A percentile compares a stretch with the other conserved stretches of the same genome.
Conservation (phyloP, 2,888 invertebrate genomes). For the Eristalis pertinax region DNA sequence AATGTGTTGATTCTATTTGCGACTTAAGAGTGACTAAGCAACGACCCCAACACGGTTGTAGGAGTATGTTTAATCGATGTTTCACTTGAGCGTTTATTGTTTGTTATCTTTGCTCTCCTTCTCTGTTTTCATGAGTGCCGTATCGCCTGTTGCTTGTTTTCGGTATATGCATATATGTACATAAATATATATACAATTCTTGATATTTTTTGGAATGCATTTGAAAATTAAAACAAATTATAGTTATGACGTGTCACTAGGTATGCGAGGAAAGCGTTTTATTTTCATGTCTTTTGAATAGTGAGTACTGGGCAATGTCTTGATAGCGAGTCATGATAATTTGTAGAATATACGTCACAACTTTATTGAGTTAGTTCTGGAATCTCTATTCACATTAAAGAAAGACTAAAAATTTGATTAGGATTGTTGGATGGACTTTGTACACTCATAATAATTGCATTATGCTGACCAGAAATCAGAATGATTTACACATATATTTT, state of each 20-base stretch:
- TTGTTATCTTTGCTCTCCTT: background rate
- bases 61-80: background rate
- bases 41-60: background rate
- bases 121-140: background rate
- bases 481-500: too few species aligned
- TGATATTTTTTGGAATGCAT: background rate
- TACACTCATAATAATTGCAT: too few species aligned
- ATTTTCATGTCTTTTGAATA: background rate
- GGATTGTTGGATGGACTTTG: background rate
- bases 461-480: too few species aligned
- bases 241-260: background rate
- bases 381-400: background rate
- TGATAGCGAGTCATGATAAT: background rate
- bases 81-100: background rate
- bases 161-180: background rate
- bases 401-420: background rate
- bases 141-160: background rate
- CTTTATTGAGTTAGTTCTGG: background rate
- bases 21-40: background rate
- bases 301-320: background rate
- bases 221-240: conserved; percentile 6
- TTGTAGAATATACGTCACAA: background rate
- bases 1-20: background rate
- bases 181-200: background rate
- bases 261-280: background rate